Evolutionary conservation across 2,888 invertebrate species (phyloP).

Genomic region (Rhimphoctona megacephalus): DNA sequence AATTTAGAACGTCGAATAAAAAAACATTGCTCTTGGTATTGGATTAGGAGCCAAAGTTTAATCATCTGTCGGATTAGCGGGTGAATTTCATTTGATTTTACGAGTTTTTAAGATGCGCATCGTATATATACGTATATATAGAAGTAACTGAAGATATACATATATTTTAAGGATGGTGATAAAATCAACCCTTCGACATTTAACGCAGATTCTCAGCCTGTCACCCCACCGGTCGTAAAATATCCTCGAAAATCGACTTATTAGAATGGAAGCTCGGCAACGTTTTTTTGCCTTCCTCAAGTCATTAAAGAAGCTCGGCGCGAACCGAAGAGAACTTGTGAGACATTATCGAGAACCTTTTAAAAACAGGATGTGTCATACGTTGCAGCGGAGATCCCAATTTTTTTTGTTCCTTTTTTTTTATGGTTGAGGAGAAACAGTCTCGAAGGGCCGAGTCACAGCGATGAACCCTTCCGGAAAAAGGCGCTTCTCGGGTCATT

Average conservation of each 20-base stretch:
- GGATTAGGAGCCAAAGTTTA: conserved; percentile 76
- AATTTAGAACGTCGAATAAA: conserved; percentile 28
- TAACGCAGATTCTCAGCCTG: conserved; percentile 40
- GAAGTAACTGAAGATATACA: not conserved
- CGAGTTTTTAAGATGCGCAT: conserved; percentile 81
- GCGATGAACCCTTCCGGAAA: conserved; percentile 83
- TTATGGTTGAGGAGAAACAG: conserved; percentile 12
- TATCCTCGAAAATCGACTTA: conserved; percentile 36
- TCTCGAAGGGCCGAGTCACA: conserved; percentile 59
- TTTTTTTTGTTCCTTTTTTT: conserved; percentile 6
- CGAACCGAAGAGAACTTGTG: conserved; percentile 11
- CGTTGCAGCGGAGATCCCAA: conserved; percentile 26
- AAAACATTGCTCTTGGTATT: conserved; percentile 28
- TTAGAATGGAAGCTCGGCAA: conserved; percentile 10
- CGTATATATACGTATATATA: not conserved
- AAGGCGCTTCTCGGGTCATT: conserved; percentile 84
- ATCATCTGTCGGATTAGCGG: conserved; percentile 81
- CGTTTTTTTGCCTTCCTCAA: conserved; percentile 24
- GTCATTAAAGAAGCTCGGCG: conserved; percentile 40
- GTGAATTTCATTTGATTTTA: conserved; percentile 83
- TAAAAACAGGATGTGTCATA: conserved; percentile 44
- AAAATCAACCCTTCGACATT: conserved; percentile 73
- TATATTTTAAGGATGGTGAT: conserved; percentile 64
- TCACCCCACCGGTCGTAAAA: not conserved
- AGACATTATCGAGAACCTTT: conserved; percentile 40